Evolutionary conservation across 1,140 invertebrate genomes (phyloP).

Genomic region (Melipona quadrifasciata): DNA sequence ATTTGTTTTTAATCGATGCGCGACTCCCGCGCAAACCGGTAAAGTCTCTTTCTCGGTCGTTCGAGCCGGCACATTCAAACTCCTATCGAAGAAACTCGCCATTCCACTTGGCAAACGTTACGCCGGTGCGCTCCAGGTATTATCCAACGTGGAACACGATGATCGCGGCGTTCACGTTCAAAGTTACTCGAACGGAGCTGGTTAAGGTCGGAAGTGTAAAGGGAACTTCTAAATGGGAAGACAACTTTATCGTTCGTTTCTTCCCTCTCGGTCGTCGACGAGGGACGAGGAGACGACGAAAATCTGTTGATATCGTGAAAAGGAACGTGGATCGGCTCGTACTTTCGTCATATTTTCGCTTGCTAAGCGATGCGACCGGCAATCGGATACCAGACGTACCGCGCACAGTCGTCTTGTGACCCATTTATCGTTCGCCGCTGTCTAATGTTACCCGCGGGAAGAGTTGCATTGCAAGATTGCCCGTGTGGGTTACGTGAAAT

Average conservation of each 20-base stretch:
- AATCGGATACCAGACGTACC: constrained; percentile 64
- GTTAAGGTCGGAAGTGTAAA: constrained; percentile 13
- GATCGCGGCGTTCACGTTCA: constrained; percentile 18
- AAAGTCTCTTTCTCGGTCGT: constrained; percentile 4
- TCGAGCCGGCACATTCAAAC: constrained; percentile 33
- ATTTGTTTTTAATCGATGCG: background rate
- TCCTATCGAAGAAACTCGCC: constrained; percentile 7
- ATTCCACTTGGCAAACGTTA: background rate
- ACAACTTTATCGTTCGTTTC: background rate
- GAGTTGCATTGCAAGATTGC: constrained; percentile 54
- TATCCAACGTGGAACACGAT: constrained; percentile 26
- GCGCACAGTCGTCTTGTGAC: constrained; percentile 64
- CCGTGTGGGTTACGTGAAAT: constrained; percentile 53
- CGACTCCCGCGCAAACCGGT: constrained; percentile 18
- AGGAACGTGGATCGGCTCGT: background rate
- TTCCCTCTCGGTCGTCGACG: background rate
- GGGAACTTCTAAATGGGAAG: background rate
- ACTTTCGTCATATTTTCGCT: constrained; percentile 57
- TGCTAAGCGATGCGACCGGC: constrained; percentile 56
- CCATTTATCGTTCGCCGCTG: constrained; percentile 69
- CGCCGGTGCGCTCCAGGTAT: background rate
- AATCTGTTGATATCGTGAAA: background rate
- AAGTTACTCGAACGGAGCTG: constrained; percentile 27
- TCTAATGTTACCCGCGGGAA: constrained; percentile 65
- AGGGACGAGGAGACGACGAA: background rate